Evolutionary conservation across 2,888 invertebrate genomes (phyloP).

Genomic region (Gasteruption jaculator): DNA sequence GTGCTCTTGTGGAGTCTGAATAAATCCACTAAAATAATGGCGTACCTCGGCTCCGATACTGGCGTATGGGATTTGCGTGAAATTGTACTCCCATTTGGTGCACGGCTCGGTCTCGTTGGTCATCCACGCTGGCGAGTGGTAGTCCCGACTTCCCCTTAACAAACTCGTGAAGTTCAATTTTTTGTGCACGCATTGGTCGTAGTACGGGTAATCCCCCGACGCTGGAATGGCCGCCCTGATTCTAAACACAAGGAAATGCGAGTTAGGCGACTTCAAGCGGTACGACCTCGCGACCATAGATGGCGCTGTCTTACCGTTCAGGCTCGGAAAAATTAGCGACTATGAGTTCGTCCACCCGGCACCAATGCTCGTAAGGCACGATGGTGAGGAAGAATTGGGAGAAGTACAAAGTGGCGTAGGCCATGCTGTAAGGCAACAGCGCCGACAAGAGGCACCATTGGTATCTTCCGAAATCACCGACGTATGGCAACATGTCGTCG

Average conservation of each 20-base stretch:
- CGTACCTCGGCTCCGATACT: conserved; percentile 59
- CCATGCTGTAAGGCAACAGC: conserved; percentile 52
- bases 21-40: too few species aligned
- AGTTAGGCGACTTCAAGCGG: too few species aligned
- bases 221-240: conserved; percentile 44
- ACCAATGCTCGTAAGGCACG: conserved; percentile 53
- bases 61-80: conserved; percentile 53
- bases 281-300: neutral
- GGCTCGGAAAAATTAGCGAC: conserved; percentile 38
- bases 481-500: conserved; percentile 52
- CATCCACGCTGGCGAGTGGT: conserved; percentile 36
- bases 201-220: conserved; percentile 37
- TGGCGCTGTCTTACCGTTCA: conserved; percentile 41
- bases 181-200: conserved; percentile 50
- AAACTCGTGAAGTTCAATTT: conserved; percentile 48
- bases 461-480: conserved; percentile 54
- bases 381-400: conserved; percentile 54
- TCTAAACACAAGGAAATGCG: conserved; percentile 35
- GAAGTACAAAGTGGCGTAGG: conserved; percentile 54
- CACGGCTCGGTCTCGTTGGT: conserved; percentile 40
- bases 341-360: conserved; percentile 47
- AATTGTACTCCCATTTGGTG: conserved; percentile 56
- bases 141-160: conserved; percentile 25
- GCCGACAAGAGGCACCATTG: conserved; percentile 52
- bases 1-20: too few species aligned